Evolutionary conservation across 2,797 vertebrate species (phyloP), one percentile per base, ranked within the genome.

Genomic region (Dryobates pubescens): DNA sequence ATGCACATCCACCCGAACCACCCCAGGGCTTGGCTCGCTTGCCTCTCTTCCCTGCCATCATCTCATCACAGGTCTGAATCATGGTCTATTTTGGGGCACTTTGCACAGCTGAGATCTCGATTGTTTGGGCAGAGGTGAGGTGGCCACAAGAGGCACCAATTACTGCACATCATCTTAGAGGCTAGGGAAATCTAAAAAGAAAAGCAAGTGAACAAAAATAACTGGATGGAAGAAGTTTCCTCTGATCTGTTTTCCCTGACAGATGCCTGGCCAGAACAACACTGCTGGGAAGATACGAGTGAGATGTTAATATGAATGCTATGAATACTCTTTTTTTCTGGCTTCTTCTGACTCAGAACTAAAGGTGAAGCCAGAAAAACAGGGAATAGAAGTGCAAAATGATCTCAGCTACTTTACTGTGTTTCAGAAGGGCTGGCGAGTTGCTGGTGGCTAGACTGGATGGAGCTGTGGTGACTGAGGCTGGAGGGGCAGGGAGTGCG

Each of bases 191-290:
- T 58, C 78, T 83, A 78, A 86, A 93, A 81, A 69, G 61, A 90
- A 84, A 92, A 82, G 87, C 72, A 32, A 80, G 63, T 65, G 94
- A 70, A 70, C 86, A 96, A 95, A 96, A 95, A 93, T 93, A 94
- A 82, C 87, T 88, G 83, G 57, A 86, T 53, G 59, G 88, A 92
- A 80, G 43, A 80, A 73, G 78, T 24, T 34, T 92, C 88, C 88
- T 93, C 57, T 86, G 86, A 85, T 78, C 64, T 83, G 3, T 5
- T 61, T 23, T 86, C 69, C 36, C 91, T 82, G 81, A 78, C 56
- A 91, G 82, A 70, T 83, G 61, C 59, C 73, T 88, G 94, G 79
- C 86, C 87, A 69, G 53, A 72, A 83, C 92, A 78, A 20, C 27
- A 32, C 86, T 90, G n/a, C 82, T 92, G 61, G 76, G 53, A 91